Conservation (phyloP, 1,140 invertebrate genomes). For the Apis dorsata region DNA sequence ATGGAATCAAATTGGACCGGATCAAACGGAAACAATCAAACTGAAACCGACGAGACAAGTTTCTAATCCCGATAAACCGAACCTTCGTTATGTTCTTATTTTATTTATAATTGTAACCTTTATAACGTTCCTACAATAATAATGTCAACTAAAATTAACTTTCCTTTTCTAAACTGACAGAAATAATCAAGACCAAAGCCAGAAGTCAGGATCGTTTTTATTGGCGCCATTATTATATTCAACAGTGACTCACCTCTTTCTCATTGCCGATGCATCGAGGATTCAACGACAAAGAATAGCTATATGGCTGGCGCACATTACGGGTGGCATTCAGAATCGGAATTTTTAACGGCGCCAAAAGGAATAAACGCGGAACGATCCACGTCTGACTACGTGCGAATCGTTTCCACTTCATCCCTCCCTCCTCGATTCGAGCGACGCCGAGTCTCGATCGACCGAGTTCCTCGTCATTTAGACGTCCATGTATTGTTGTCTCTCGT, state of each 20-base stretch:
- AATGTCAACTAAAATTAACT: too few species aligned
- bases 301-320: not conserved
- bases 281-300: conserved; percentile 5
- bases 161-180: not conserved
- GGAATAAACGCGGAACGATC: not conserved
- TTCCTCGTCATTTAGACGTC: conserved; percentile 16
- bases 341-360: conserved; percentile 20
- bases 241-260: not conserved
- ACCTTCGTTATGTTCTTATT: too few species aligned
- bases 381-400: not conserved
- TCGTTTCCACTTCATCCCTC: not conserved
- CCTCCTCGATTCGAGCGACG: not conserved
- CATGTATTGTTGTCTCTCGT: conserved; percentile 12
- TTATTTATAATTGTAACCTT: too few species aligned
- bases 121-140: too few species aligned
- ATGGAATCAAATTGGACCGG: too few species aligned
- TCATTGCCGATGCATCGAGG: conserved; percentile 21
- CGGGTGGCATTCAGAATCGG: not conserved
- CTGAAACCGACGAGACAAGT: too few species aligned
- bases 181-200: not conserved
- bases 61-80: too few species aligned
- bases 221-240: too few species aligned
- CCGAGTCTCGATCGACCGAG: conserved; percentile 9
- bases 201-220: not conserved
- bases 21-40: too few species aligned